Percentiles rank a stretch among this genome's conserved stretches.
phyloP scores from a whole-genome alignment of 2,797 vertebrate species.

The Pteronotus mesoamericanus region DNA sequence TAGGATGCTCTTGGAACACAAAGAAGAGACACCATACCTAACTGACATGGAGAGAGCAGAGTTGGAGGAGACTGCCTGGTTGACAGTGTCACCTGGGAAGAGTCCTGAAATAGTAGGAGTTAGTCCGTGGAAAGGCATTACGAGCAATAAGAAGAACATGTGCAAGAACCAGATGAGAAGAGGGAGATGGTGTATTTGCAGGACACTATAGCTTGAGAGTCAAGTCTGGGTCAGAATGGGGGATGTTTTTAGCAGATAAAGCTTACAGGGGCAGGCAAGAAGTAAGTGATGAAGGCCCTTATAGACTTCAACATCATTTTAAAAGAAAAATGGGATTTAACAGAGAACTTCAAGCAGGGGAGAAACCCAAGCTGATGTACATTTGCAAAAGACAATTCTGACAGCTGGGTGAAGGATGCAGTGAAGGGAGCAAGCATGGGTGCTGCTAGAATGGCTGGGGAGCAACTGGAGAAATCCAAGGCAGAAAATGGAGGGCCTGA shows the following conservation, averaged over 20 bases:
- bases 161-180: background rate
- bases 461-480: background rate
- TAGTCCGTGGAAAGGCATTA: background rate
- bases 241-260: background rate
- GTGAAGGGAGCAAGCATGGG: background rate
- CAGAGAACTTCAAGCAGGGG: background rate
- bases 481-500: background rate
- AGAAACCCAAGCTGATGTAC: background rate
- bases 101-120: background rate
- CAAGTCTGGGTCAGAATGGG: background rate
- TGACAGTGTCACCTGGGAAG: background rate
- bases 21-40: background rate
- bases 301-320: background rate
- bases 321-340: background rate
- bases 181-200: accelerated
- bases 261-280: background rate
- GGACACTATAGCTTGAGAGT: background rate
- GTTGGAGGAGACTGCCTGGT: background rate
- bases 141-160: background rate
- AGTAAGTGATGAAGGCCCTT: background rate
- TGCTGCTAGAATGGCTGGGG: background rate
- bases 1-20: background rate
- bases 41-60: background rate
- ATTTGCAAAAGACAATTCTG: background rate
- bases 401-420: background rate